Base-by-base conservation (phyloP, 2,888 invertebrate species). In the Muschampia plurimacula region DNA sequence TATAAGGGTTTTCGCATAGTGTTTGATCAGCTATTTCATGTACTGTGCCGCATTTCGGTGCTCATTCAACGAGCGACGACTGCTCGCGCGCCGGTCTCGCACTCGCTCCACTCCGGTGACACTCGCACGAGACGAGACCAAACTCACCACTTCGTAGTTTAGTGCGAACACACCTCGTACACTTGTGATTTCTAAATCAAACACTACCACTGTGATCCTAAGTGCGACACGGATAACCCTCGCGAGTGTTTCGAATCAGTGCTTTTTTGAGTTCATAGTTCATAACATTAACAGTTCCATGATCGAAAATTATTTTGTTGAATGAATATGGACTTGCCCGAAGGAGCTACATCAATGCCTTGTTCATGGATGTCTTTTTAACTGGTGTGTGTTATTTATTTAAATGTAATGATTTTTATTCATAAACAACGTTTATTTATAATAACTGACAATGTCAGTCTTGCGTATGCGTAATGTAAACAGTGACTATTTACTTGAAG, bases 311-410 rank as follows among this genome's bases (percentile, higher is more conserved):
- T 81, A 79, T 82, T 78, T 85, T 86, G 87, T 88, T 77, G 76
- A 78, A 90, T 89, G 91, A 93, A 93, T 90, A 94, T 94, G 94
- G 91, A 93, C 94, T 94, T 93, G 91, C 87, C 88, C 84, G 82
- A 87, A 89, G 92, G 90, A 93, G 84, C 89, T 81, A 89, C 89
- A 87, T 93, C 93, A 93, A 92, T 94, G 94, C 91, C 85, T 91
- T 94, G 92, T 94, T 94, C 93, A 94, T 94, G 94, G 94, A 94
- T 94, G 93, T 94, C 90, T 89, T 92, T 91, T 93, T 93, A 93
- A 94, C 89, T 86, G 94, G 94, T 94, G 91, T 89, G 94, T 94
- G 87, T 77, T 78, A 75, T 85, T 85, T 83, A 73, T 81, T 82
- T 85, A 81, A 64, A 67, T 75, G 41, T 36, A 73, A 44, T 22